Evolutionary conservation across 2,888 invertebrate species (phyloP), one percentile per base, ranked within the genome.

Genomic region (Drosophila trichaetosa): DNA sequence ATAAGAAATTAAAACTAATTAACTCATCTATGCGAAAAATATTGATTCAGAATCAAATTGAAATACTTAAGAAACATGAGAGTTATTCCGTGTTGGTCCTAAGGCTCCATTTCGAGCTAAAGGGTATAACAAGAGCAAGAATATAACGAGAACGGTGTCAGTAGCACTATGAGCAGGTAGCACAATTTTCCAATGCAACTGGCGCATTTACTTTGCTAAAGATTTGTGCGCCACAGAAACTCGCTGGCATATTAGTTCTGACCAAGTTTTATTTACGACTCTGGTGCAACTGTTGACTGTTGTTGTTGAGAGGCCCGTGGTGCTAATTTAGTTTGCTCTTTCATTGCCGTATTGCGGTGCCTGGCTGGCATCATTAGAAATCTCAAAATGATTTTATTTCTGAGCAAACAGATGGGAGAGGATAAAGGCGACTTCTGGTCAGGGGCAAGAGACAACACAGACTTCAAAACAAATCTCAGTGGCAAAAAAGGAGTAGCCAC

Each of bases 191-290:
- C 73, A 74, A 83, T 82, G 83, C 74, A 66, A 54, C 60, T 54
- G 60, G 71, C 71, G 52, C 69, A 73, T 79, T 73, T 85, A 67
- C 78, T 85, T 88, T 83, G 51, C 60, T 61, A 46, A 86, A 86
- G 90, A 86, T 86, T 88, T 88, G 90, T 88, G 88, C 70, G 65
- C 54, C 67, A 60, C 36, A 54, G 54, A 63, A 62, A 54, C 57
- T 63, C 40, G 57, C 70, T 85, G 90, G 86, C 88, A 85, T 85
- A 89, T 89, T 85, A 87, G 89, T 87, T 87, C 49, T 64, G 80
- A 67, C 64, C 69, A 87, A 86, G 52, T 90, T 86, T 86, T 88
- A 90, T 88, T 90, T 88, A 86, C 81, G 86, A 77, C 75, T 71
- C 24, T 53, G 52, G 59, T 54, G 54, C 52, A 76, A 57, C 65